Percentiles rank a stretch among this genome's conserved stretches.
These are phyloP conservation scores for Pseudococcus jackbeardsleyi DNA, from an alignment of 2,888 invertebrate genomes.

Conservation along the genomic window DNA sequence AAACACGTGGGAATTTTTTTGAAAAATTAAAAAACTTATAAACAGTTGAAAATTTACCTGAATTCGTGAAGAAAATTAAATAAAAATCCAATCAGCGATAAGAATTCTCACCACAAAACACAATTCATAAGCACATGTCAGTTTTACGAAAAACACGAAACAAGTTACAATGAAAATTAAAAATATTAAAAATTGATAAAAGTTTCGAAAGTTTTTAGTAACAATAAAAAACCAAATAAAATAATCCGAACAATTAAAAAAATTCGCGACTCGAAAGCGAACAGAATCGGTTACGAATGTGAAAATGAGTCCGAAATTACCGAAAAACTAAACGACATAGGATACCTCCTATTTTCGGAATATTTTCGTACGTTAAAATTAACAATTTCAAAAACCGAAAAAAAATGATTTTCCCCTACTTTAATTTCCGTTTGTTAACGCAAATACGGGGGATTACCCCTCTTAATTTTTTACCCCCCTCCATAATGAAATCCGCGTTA, in stretches of 20 bases:
- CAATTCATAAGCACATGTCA: constrained; percentile 37
- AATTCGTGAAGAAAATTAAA: neutral
- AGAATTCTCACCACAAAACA: neutral
- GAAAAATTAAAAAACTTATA: neutral
- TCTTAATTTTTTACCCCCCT: constrained; percentile 62
- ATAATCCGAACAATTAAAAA: neutral
- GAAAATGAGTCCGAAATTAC: constrained; percentile 27
- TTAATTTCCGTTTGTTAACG: constrained; percentile 63
- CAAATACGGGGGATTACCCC: constrained; percentile 59
- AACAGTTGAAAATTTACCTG: neutral
- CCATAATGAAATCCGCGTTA: constrained; percentile 53
- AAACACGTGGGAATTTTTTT: neutral
- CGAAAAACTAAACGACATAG: constrained; percentile 58
- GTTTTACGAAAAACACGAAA: constrained; percentile 18
- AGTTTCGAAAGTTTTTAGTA: neutral
- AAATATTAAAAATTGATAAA: constrained; percentile 19
- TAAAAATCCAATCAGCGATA: neutral
- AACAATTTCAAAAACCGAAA: constrained; percentile 63
- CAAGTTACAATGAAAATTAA: neutral
- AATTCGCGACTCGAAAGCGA: constrained; percentile 30
- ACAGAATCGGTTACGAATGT: constrained; percentile 17
- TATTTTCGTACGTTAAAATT: constrained; percentile 63
- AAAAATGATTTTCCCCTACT: constrained; percentile 62
- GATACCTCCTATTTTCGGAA: constrained; percentile 58
- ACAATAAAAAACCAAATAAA: neutral